These are phyloP conservation scores for Cuniculus paca DNA, from an alignment of 2,797 vertebrate species.

Conservation along the genomic window DNA sequence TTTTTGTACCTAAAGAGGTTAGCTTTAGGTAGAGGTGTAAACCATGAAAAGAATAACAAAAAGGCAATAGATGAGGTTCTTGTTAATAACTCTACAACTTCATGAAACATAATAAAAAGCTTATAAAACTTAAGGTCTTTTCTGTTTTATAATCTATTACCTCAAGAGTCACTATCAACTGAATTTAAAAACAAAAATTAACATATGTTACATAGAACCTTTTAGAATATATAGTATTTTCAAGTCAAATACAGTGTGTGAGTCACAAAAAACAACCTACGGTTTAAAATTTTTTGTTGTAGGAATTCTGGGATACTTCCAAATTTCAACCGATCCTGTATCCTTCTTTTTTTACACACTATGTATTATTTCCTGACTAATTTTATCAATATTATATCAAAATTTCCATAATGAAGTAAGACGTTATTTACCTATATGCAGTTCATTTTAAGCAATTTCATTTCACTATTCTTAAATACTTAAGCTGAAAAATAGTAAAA, in stretches of 20 bases:
- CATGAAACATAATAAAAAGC: not conserved
- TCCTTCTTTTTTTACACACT: conserved; percentile 40
- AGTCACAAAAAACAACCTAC: not conserved
- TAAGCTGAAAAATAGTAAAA: conserved; percentile 40
- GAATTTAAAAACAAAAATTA: conserved; percentile 36
- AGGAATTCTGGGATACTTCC: not conserved
- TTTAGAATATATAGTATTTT: not conserved
- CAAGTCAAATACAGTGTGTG: conserved; percentile 3
- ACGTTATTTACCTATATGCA: not conserved
- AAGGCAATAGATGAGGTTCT: not conserved
- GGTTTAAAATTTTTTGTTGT: conserved; percentile 16
- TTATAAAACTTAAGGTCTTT: not conserved
- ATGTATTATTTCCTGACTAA: conserved; percentile 32
- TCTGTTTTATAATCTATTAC: conserved; percentile 11
- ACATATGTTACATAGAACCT: not conserved
- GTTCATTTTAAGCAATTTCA: conserved; percentile 50
- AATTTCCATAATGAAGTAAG: conserved; percentile 33
- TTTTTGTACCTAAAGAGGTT: not conserved
- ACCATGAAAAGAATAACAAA: conserved; percentile 19
- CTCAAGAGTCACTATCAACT: conserved; percentile 14
- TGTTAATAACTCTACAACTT: conserved; percentile 29
- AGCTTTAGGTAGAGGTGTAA: not conserved
- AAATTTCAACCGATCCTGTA: conserved; percentile 2
- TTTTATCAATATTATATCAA: conserved; percentile 33
- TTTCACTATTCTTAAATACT: conserved; percentile 52